Conservation (phyloP, 2,888 invertebrate species). For the Metallyticus violacea region DNA sequence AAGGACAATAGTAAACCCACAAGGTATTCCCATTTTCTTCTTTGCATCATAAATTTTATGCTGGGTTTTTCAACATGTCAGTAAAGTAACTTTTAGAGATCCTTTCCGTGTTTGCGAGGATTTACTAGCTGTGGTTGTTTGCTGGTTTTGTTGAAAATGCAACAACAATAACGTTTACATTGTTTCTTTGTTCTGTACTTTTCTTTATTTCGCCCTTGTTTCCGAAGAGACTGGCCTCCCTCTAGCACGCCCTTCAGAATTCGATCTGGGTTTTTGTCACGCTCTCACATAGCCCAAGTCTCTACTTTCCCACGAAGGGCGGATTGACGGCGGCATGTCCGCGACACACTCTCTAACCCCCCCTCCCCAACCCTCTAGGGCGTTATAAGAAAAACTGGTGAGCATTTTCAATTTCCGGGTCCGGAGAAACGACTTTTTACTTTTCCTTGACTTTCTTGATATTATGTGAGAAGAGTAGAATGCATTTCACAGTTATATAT, state of each 20-base stretch:
- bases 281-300: background rate
- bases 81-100: background rate
- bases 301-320: slow-evolving; percentile 19
- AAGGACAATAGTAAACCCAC: background rate
- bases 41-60: background rate
- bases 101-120: background rate
- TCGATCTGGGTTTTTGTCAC: slow-evolving; percentile 27
- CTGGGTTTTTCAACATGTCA: too few relatives aligned
- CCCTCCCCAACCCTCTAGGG: too few relatives aligned
- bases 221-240: too few relatives aligned
- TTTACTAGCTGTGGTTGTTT: background rate
- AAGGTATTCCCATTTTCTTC: background rate
- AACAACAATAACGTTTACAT: background rate
- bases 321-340: background rate
- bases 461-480: background rate
- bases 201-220: background rate
- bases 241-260: background rate
- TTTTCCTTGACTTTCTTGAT: background rate
- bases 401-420: background rate
- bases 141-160: background rate
- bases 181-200: too few relatives aligned
- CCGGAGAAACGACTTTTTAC: background rate
- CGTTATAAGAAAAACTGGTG: background rate
- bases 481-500: background rate
- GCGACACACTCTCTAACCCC: too few relatives aligned